phyloP scores from a whole-genome alignment of 1,140 invertebrate species.

The Cyrtorhinus lividipennis region DNA sequence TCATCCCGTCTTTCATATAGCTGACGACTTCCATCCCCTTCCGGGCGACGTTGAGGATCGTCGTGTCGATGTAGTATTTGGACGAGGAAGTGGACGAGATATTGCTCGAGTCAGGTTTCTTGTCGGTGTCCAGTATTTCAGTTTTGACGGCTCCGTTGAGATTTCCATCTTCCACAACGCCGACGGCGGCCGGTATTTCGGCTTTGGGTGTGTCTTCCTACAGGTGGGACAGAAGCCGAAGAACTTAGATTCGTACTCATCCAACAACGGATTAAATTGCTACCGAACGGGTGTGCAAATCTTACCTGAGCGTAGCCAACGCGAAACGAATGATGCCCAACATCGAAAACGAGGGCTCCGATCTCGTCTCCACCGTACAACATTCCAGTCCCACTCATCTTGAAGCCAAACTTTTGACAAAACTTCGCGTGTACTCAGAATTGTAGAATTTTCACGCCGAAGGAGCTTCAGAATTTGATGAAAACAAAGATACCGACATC shows the following conservation, averaged over 20 bases:
- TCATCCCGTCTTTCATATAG: slow-evolving; percentile 77
- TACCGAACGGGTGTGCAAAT: neutral
- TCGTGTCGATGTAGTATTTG: slow-evolving; percentile 64
- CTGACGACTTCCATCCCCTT: slow-evolving; percentile 54
- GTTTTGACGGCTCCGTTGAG: slow-evolving; percentile 31
- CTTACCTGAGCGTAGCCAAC: slow-evolving; percentile 73
- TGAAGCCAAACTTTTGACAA: too few species aligned
- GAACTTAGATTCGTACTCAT: neutral
- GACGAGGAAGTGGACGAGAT: slow-evolving; percentile 34
- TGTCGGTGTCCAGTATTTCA: slow-evolving; percentile 46
- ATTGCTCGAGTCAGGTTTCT: slow-evolving; percentile 33
- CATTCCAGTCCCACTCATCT: slow-evolving; percentile 40
- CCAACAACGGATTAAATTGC: neutral
- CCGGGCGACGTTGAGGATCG: slow-evolving; percentile 75
- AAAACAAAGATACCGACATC: too few species aligned
- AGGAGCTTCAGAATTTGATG: too few species aligned
- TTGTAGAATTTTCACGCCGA: too few species aligned
- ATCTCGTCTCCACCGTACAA: slow-evolving; percentile 90
- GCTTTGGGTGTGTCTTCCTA: too few species aligned
- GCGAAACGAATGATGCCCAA: slow-evolving; percentile 76
- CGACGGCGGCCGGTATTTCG: slow-evolving; percentile 64
- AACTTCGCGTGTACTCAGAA: too few species aligned
- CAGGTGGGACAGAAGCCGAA: too few species aligned
- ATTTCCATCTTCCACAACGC: slow-evolving; percentile 45
- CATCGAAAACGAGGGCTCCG: slow-evolving; percentile 91